These are phyloP conservation scores for Enteromius afrohamiltoni DNA, from an alignment of 2,797 vertebrate species.

Conservation along the genomic window DNA sequence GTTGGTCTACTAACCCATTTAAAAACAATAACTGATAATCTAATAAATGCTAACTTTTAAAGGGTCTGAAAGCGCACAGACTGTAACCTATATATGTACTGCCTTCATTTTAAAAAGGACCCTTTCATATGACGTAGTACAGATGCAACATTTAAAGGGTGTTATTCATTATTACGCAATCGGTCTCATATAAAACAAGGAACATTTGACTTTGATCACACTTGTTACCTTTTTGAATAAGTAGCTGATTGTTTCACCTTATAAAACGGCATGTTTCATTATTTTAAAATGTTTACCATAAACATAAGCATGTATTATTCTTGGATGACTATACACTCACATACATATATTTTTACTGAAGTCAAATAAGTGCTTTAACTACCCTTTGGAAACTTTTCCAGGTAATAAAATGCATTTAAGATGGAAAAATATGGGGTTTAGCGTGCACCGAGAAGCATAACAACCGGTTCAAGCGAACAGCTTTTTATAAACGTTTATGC, in stretches of 20 bases:
- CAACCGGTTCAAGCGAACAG: not conserved
- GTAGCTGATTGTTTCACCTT: not conserved
- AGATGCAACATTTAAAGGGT: not conserved
- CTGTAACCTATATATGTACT: not conserved
- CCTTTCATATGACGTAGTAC: no score
- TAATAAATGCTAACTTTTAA: not conserved
- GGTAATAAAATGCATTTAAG: not conserved
- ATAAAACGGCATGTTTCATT: not conserved
- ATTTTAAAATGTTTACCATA: no score
- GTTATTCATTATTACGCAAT: not conserved
- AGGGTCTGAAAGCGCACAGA: not conserved
- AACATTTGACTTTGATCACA: not conserved
- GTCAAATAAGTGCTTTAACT: not conserved
- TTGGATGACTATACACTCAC: not conserved
- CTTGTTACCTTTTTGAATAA: not conserved
- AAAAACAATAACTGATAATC: not conserved
- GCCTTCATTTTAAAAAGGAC: not conserved
- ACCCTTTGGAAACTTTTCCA: conserved; percentile 1
- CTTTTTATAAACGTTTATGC: not conserved
- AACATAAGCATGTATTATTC: no score
- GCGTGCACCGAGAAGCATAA: not conserved
- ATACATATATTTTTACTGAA: no score
- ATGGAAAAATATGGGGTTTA: not conserved
- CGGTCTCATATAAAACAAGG: not conserved
- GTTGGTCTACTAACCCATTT: not conserved